Conservation (phyloP, 2,888 invertebrate species). For the Chamaedrilus cognettii region DNA sequence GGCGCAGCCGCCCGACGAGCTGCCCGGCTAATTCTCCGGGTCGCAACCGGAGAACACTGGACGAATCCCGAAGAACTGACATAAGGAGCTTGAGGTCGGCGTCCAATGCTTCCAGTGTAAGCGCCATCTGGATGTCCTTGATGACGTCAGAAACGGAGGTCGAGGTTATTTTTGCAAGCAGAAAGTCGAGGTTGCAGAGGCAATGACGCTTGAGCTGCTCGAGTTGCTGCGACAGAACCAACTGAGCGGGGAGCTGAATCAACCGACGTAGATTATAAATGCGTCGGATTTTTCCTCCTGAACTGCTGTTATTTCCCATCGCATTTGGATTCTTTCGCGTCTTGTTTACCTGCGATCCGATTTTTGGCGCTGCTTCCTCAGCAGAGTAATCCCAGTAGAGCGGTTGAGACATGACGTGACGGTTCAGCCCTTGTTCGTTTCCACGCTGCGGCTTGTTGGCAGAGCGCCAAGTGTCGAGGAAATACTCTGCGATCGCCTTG, state of each 20-base stretch:
- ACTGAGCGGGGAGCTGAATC: constrained; percentile 81
- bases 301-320: background rate
- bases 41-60: constrained; percentile 76
- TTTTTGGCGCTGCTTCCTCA: too few relatives aligned
- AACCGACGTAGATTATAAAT: constrained; percentile 76
- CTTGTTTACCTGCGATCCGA: too few relatives aligned
- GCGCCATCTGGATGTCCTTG: constrained; percentile 71
- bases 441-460: constrained; percentile 46
- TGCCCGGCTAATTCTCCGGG: constrained; percentile 81
- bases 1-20: constrained; percentile 62
- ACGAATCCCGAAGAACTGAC: constrained; percentile 73
- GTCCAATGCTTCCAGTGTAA: constrained; percentile 48
- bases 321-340: too few relatives aligned
- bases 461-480: constrained; percentile 50
- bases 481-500: constrained; percentile 54
- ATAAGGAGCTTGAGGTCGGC: constrained; percentile 63
- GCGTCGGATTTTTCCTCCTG: too few relatives aligned
- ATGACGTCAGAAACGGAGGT: constrained; percentile 75
- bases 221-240: constrained; percentile 65
- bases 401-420: constrained; percentile 45
- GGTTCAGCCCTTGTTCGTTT: constrained; percentile 38
- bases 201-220: constrained; percentile 68
- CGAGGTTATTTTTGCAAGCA: constrained; percentile 77
- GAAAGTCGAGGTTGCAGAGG: constrained; percentile 77
- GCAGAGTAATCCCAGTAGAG: constrained; percentile 36